Conservation (phyloP, 2,113 vertebrate species). For the Gopherus flavomarginatus region DNA sequence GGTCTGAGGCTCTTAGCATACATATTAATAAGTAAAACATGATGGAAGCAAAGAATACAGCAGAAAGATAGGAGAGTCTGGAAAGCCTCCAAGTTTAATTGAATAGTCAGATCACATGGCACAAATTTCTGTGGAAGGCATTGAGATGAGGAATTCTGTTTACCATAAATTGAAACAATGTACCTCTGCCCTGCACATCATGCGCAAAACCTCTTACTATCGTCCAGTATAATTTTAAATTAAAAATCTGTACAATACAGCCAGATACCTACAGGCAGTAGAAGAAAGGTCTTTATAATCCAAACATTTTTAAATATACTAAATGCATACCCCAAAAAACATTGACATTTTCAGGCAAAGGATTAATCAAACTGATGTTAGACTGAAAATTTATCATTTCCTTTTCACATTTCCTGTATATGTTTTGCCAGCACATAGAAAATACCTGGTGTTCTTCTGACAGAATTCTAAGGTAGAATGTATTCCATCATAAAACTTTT, state of each 20-base stretch:
- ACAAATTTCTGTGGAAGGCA: not conserved
- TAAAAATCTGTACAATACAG: not conserved
- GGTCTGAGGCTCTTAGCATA: not conserved
- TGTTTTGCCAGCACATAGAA: not conserved
- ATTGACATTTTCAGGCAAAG: rapidly evolving
- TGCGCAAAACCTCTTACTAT: not conserved
- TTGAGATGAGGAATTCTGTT: not conserved
- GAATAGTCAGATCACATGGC: not conserved
- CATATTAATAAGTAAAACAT: not conserved
- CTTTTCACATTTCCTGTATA: not conserved
- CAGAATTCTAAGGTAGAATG: not conserved
- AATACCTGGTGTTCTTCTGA: slow-evolving; percentile 2
- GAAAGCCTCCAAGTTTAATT: not conserved
- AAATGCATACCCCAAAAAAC: not conserved
- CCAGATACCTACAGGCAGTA: not conserved
- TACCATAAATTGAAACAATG: not conserved
- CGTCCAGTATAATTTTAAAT: not conserved
- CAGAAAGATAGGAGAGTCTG: not conserved
- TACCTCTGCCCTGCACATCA: not conserved
- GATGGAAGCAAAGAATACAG: not conserved
- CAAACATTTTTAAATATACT: not conserved
- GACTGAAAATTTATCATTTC: not conserved
- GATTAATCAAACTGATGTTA: not conserved
- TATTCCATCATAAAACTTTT: not conserved
- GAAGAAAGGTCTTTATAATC: slow-evolving; percentile 4